These are phyloP conservation scores for Karalla daura DNA, from an alignment of 2,797 vertebrate genomes.

Conservation along the genomic window DNA sequence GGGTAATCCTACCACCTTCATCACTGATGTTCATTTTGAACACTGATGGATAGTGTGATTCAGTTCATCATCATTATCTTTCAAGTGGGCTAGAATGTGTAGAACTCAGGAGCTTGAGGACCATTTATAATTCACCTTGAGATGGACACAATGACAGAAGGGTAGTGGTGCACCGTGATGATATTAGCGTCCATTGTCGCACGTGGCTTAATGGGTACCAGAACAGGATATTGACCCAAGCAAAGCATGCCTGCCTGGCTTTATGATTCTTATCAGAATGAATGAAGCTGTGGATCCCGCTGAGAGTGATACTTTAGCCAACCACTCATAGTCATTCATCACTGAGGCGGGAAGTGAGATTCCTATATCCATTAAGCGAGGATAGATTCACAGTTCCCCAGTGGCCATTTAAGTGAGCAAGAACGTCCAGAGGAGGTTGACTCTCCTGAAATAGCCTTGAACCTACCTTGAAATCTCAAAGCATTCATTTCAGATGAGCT, in stretches of 20 bases:
- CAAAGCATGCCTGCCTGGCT: slow-evolving; percentile 66
- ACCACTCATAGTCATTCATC: slow-evolving; percentile 78
- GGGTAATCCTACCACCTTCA: slow-evolving; percentile 60
- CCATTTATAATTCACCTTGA: slow-evolving; percentile 83
- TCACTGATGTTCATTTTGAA: slow-evolving; percentile 57
- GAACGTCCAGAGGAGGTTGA: slow-evolving; percentile 73
- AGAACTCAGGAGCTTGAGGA: slow-evolving; percentile 45
- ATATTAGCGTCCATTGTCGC: slow-evolving; percentile 77
- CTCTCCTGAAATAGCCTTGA: slow-evolving; percentile 76
- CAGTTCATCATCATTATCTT: slow-evolving; percentile 58
- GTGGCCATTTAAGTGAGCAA: slow-evolving; percentile 75
- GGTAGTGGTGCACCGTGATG: slow-evolving; percentile 65
- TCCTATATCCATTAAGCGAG: slow-evolving; percentile 79
- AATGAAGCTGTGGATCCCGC: slow-evolving; percentile 65
- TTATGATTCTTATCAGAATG: slow-evolving; percentile 82
- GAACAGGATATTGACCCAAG: slow-evolving; percentile 82
- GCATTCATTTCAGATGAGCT: slow-evolving; percentile 46
- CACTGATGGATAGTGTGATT: slow-evolving; percentile 72
- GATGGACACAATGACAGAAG: slow-evolving; percentile 75
- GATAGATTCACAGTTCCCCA: slow-evolving; percentile 80
- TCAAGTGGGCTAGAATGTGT: slow-evolving; percentile 30
- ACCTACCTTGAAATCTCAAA: slow-evolving; percentile 76
- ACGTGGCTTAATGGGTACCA: slow-evolving; percentile 72
- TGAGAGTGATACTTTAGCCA: slow-evolving; percentile 78
- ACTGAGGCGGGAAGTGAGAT: slow-evolving; percentile 77